These are phyloP conservation scores for Himalopsyche tibetana DNA, from an alignment of 2,888 invertebrate species.

Conservation along the genomic window DNA sequence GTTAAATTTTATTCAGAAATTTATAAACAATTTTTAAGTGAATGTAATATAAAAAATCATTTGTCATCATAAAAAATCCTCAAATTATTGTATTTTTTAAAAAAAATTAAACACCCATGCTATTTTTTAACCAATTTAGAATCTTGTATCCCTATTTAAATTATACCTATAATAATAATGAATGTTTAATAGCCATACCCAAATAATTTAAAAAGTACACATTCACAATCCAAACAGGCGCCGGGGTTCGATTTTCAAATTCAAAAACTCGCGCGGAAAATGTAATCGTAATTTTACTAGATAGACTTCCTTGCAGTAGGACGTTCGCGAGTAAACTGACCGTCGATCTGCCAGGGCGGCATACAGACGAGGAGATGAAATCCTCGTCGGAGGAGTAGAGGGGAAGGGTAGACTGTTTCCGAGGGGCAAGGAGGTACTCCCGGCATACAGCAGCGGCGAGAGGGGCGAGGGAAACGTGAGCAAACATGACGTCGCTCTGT, in stretches of 20 bases:
- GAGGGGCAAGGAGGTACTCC: slow-evolving; percentile 10
- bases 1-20: no score
- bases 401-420: slow-evolving; percentile 23
- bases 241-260: background rate
- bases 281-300: background rate
- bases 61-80: no score
- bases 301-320: slow-evolving; percentile 28
- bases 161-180: background rate
- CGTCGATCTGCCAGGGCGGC: slow-evolving; percentile 62
- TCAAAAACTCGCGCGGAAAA: slow-evolving; percentile 51
- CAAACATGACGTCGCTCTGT: slow-evolving; percentile 39
- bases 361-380: slow-evolving; percentile 61
- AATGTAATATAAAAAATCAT: no score
- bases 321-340: slow-evolving; percentile 62
- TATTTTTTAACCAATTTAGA: no score
- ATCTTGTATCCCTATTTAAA: no score
- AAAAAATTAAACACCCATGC: no score
- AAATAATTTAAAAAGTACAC: slow-evolving; percentile 43
- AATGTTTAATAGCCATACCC: slow-evolving; percentile 47
- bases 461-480: slow-evolving; percentile 44
- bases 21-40: no score
- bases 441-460: slow-evolving; percentile 6
- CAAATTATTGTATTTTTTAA: no score
- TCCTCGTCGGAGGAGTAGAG: slow-evolving; percentile 44
- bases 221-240: slow-evolving; percentile 39